Evolutionary conservation across 2,113 vertebrate genomes (phyloP).

Genomic region (Columba livia): DNA sequence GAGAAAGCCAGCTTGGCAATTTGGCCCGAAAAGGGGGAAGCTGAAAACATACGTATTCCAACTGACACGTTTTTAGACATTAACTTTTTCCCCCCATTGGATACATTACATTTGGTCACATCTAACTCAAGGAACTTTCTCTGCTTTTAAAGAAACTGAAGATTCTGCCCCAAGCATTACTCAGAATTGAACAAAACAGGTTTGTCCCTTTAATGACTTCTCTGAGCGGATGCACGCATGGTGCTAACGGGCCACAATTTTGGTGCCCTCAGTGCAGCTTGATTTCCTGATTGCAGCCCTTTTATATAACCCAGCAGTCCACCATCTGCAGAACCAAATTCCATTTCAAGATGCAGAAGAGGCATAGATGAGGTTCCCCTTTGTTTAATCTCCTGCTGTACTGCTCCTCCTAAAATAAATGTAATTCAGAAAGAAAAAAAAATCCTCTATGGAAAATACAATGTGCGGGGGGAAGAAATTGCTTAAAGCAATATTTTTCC

Average conservation of each 20-base stretch:
- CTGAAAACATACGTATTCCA: conserved; percentile 12
- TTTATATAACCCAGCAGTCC: conserved; percentile 41
- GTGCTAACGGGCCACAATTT: not conserved
- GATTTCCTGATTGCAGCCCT: conserved; percentile 38
- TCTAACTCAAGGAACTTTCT: not conserved
- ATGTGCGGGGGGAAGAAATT: not conserved
- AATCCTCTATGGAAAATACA: not conserved
- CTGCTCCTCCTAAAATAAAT: not conserved
- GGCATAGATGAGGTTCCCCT: not conserved
- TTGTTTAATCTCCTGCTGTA: conserved; percentile 34
- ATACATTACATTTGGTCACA: not conserved
- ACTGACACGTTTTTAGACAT: not conserved
- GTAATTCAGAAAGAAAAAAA: not conserved
- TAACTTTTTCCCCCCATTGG: not conserved
- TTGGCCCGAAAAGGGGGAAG: conserved; percentile 19
- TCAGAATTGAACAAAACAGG: not conserved
- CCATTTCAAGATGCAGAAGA: conserved; percentile 6
- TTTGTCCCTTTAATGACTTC: not conserved
- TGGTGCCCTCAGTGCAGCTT: not conserved
- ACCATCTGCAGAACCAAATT: conserved; percentile 1
- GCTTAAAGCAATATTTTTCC: not conserved
- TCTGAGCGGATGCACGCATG: not conserved
- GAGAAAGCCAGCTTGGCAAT: conserved; percentile 46
- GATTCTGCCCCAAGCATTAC: not conserved
- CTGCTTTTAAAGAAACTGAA: conserved; percentile 1